Conservation (phyloP, 2,888 invertebrate genomes). For the Plusia festucae region DNA sequence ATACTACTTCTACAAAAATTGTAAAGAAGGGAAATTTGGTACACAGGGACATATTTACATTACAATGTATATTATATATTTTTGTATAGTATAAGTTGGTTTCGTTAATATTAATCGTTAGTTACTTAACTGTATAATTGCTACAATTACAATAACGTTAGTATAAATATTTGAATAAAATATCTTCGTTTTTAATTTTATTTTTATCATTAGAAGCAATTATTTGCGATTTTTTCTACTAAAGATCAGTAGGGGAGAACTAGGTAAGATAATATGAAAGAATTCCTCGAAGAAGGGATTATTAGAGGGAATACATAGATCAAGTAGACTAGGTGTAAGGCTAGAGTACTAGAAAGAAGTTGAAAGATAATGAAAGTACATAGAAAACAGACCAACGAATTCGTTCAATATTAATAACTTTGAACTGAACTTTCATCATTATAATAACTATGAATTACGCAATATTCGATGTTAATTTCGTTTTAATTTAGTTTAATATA, state of each 20-base stretch:
- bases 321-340: slow-evolving; percentile 63
- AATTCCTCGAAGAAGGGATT: slow-evolving; percentile 72
- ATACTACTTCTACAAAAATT: slow-evolving; percentile 84
- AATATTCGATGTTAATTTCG: slow-evolving; percentile 83
- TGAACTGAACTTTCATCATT: slow-evolving; percentile 39
- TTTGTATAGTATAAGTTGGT: slow-evolving; percentile 85
- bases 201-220: slow-evolving; percentile 72
- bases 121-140: slow-evolving; percentile 71
- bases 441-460: slow-evolving; percentile 39
- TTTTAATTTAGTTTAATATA: slow-evolving; percentile 72
- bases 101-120: slow-evolving; percentile 74
- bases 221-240: slow-evolving; percentile 73
- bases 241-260: slow-evolving; percentile 72
- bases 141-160: slow-evolving; percentile 85
- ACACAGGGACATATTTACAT: slow-evolving; percentile 85
- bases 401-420: slow-evolving; percentile 27
- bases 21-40: slow-evolving; percentile 88
- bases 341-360: slow-evolving; percentile 61
- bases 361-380: slow-evolving; percentile 51
- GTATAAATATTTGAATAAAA: slow-evolving; percentile 88
- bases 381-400: slow-evolving; percentile 45
- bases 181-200: slow-evolving; percentile 77
- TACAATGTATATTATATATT: slow-evolving; percentile 81
- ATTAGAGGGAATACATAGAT: slow-evolving; percentile 74
- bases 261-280: slow-evolving; percentile 65